phyloP scores from a whole-genome alignment of 2,797 vertebrate genomes.

The Syncerus caffer region DNA sequence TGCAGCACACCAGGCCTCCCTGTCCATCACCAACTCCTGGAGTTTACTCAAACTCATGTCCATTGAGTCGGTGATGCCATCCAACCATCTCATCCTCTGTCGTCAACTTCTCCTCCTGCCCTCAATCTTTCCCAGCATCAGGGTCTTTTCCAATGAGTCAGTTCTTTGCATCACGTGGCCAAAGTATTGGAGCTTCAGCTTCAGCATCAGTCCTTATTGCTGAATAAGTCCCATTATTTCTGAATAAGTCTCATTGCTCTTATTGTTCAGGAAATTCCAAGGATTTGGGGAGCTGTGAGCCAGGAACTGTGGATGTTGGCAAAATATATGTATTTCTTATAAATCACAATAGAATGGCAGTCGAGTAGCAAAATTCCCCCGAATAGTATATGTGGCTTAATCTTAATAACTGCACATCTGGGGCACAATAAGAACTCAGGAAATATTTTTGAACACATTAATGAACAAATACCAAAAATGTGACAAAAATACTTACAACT shows the following conservation, averaged over 20 bases:
- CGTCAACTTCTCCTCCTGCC: background rate
- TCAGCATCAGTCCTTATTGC: background rate
- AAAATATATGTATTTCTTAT: background rate
- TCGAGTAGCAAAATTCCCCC: background rate
- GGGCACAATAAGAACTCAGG: background rate
- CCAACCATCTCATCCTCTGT: background rate
- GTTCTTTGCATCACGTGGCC: background rate
- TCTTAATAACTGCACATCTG: background rate
- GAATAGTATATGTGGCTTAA: background rate
- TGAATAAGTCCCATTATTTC: background rate
- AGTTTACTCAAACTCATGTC: background rate
- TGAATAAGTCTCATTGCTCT: background rate
- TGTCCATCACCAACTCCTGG: background rate
- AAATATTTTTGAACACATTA: background rate
- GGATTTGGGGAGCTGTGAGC: background rate
- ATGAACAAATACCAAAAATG: background rate
- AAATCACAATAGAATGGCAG: background rate
- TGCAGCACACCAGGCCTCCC: background rate
- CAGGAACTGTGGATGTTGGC: background rate
- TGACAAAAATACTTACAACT: background rate
- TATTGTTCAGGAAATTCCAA: background rate
- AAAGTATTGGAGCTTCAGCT: background rate
- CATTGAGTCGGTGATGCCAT: background rate
- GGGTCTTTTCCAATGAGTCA: background rate
- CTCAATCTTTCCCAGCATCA: background rate